Evolutionary conservation across 2,888 invertebrate genomes (phyloP), one percentile per base, ranked within the genome.

Genomic region (Acanthosepion lycidas): DNA sequence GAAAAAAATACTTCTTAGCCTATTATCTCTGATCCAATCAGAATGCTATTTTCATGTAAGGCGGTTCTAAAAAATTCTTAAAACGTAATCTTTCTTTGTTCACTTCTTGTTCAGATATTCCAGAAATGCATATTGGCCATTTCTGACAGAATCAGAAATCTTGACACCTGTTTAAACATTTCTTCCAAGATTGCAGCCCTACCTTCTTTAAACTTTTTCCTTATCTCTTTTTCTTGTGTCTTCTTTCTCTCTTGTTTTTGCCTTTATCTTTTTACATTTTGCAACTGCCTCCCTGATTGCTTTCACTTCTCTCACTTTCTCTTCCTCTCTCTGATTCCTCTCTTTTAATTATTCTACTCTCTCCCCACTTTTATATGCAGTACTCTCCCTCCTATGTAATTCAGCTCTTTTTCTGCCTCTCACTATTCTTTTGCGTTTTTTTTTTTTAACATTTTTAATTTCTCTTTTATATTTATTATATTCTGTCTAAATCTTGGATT

Each of bases 21-120:
- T 15, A 78, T 78, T 78, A 78, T 78, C 78, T 78, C 78, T 78
- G 78, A 78, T 78, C 78, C 78, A 78, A 78, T 78, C 78, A 78
- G 78, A 78, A 78, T 12, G n/a, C 9, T n/a, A 78, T 78, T 78
- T 78, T n/a, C 78, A n/a, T 78, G 55, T 55, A 55, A 55, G 55
- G 55, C 8, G 78, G 78, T 28, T 28, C 78, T 78, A 78, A 78
- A 78, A 78, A 78, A 78, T n/a, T 78, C n/a, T 9, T 64, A 6
- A 28, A 4, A 28, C 26, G 4, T 28, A 5, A 28, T 28, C 28
- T n/a, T 78, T n/a, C n/a, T n/a, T 78, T 78, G 6, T 28, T 78
- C 15, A 6, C 28, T 78, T n/a, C 6, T 28, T 78, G 6, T 9
- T 78, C n/a, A 78, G 78, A 78, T n/a, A 78, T 78, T 78, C 78